Conservation (phyloP, 2,113 vertebrate species). For the Oryzias javanicus region DNA sequence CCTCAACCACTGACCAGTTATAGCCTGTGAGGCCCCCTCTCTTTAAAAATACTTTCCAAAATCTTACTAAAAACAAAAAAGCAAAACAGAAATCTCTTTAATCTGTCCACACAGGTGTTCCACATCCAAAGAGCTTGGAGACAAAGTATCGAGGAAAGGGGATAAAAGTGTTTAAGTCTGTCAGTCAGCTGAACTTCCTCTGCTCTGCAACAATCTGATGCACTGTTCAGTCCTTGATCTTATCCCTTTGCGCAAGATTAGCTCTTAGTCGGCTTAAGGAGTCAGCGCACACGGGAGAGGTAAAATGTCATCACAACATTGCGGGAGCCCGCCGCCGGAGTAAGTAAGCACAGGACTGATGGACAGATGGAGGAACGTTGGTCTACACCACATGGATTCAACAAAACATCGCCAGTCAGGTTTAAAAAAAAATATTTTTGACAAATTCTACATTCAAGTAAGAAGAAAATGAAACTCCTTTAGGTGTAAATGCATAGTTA, state of each 20-base stretch:
- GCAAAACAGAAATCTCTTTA: background rate
- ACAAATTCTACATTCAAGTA: too few species aligned
- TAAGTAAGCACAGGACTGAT: background rate
- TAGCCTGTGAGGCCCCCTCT: too few species aligned
- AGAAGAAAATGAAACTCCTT: constrained; percentile 4
- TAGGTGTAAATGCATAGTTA: constrained; percentile 20
- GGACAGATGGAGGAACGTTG: constrained; percentile 23
- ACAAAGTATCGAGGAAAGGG: constrained; percentile 11
- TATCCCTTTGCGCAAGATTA: constrained; percentile 59
- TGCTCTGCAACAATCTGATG: constrained; percentile 16
- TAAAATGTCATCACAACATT: constrained; percentile 55
- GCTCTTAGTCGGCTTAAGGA: constrained; percentile 69
- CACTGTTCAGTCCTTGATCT: constrained; percentile 27
- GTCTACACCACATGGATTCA: background rate
- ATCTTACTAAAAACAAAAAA: too few species aligned
- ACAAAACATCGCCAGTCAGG: background rate
- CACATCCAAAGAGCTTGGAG: constrained; percentile 20
- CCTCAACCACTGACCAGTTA: too few species aligned
- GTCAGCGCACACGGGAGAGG: constrained; percentile 47
- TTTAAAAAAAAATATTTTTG: too few species aligned
- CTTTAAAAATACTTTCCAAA: too few species aligned
- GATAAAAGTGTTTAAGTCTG: constrained; percentile 14
- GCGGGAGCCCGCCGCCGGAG: constrained; percentile 4
- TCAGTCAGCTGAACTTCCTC: constrained; percentile 29
- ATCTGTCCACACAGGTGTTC: constrained; percentile 48